phyloP scores from a whole-genome alignment of 2,888 invertebrate species.

The Copidosoma aretas region DNA sequence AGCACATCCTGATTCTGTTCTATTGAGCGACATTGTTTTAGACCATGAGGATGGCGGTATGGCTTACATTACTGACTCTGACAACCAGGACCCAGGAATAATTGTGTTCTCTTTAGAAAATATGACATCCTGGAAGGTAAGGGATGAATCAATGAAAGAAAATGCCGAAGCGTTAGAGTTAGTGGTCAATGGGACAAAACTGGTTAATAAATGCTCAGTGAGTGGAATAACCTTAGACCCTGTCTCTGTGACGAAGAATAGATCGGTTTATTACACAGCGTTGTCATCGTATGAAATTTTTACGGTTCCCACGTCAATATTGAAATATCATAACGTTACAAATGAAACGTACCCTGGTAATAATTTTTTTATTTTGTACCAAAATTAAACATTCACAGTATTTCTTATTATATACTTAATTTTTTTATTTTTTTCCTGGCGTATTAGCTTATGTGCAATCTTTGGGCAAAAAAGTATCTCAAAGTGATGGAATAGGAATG shows the following conservation, averaged over 20 bases:
- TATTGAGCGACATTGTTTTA: conserved; percentile 76
- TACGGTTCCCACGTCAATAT: neutral
- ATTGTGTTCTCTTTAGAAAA: conserved; percentile 67
- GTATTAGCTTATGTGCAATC: neutral
- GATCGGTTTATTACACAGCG: conserved; percentile 72
- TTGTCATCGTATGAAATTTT: conserved; percentile 68
- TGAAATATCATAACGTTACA: too few species aligned
- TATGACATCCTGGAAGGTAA: conserved; percentile 74
- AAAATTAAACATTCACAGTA: too few species aligned
- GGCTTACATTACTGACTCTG: conserved; percentile 78
- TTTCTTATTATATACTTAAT: too few species aligned
- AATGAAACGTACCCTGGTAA: too few species aligned
- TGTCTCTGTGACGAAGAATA: conserved; percentile 45
- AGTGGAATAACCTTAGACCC: conserved; percentile 77
- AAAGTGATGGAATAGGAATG: conserved; percentile 79
- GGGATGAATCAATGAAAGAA: conserved; percentile 72
- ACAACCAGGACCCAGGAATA: conserved; percentile 73
- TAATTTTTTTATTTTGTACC: too few species aligned
- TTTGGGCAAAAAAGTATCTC: conserved; percentile 71
- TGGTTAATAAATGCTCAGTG: conserved; percentile 68
- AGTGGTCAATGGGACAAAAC: conserved; percentile 68
- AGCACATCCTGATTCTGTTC: conserved; percentile 67
- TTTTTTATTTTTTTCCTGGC: too few species aligned
- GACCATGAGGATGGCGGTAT: conserved; percentile 72
- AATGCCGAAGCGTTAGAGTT: conserved; percentile 68